Percentiles rank a stretch among this genome's conserved stretches.
phyloP scores from a whole-genome alignment of 2,113 vertebrate genomes.

The Eleginops maclovinus region DNA sequence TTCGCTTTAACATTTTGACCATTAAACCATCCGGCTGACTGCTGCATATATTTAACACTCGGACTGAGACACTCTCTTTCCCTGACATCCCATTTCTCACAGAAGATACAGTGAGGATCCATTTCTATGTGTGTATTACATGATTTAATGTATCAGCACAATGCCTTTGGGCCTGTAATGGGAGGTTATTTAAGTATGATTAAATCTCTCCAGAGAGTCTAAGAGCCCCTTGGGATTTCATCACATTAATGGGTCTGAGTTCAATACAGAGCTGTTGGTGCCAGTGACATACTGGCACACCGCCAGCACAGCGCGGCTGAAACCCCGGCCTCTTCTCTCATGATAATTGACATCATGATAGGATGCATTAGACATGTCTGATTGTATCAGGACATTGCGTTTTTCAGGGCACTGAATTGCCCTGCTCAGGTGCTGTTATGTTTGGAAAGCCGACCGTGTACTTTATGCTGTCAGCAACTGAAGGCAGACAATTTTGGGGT shows the following conservation, averaged over 20 bases:
- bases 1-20: conserved; percentile 21
- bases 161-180: conserved; percentile 24
- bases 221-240: conserved; percentile 16
- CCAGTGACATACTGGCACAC: conserved; percentile 44
- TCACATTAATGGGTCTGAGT: conserved; percentile 48
- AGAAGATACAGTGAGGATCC: background rate
- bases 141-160: conserved; percentile 10
- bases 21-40: conserved; percentile 9
- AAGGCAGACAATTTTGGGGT: background rate
- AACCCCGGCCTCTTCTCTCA: conserved; percentile 48
- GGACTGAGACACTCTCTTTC: background rate
- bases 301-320: conserved; percentile 36
- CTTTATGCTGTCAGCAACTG: conserved; percentile 7
- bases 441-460: conserved; percentile 6
- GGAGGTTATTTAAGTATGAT: conserved; percentile 29
- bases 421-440: conserved; percentile 6
- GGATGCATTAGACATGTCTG: conserved; percentile 67
- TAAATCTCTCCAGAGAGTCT: conserved; percentile 19
- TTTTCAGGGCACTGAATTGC: conserved; percentile 17
- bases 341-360: conserved; percentile 68
- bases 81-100: background rate
- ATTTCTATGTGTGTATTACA: conserved; percentile 6
- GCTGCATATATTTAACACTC: conserved; percentile 11
- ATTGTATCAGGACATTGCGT: conserved; percentile 56
- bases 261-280: conserved; percentile 34